A percentile compares a stretch with the other conserved stretches of the same genome.
phyloP scores from a whole-genome alignment of 1,140 invertebrate species.

The Heliconius hewitsoni region DNA sequence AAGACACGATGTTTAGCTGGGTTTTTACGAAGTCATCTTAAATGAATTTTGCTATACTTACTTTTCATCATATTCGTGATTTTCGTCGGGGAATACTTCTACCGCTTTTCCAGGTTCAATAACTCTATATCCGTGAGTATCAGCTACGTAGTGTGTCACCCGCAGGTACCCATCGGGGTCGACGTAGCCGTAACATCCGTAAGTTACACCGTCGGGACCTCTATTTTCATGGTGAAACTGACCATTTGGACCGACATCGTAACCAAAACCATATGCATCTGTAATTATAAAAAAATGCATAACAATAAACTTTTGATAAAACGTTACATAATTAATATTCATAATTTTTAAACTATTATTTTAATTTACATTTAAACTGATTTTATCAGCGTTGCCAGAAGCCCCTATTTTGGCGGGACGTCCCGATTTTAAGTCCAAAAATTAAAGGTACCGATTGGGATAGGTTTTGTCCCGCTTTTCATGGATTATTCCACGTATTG shows the following conservation, averaged over 20 bases:
- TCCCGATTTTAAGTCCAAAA: too few species aligned
- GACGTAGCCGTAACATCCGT: constrained; percentile 90
- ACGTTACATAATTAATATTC: too few species aligned
- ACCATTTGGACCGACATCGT: constrained; percentile 86
- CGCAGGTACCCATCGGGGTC: constrained; percentile 85
- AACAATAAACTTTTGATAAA: neutral
- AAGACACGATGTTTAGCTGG: too few species aligned
- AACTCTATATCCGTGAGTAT: constrained; percentile 88
- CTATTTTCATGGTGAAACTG: constrained; percentile 90
- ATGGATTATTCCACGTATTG: too few species aligned
- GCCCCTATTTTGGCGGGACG: too few species aligned
- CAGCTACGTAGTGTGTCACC: constrained; percentile 89
- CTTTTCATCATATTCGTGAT: constrained; percentile 70
- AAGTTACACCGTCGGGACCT: constrained; percentile 88
- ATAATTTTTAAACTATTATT: too few species aligned
- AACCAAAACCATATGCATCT: constrained; percentile 88
- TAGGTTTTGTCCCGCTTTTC: too few species aligned
- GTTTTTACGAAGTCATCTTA: neutral
- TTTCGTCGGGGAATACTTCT: constrained; percentile 84
- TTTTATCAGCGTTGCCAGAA: too few species aligned
- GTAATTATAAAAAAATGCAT: constrained; percentile 23
- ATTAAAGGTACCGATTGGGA: too few species aligned
- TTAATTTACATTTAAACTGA: too few species aligned
- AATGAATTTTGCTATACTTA: constrained; percentile 43
- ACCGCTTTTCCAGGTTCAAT: constrained; percentile 85